Conservation (phyloP, 2,113 vertebrate species). For the Phrynocephalus versicolor region DNA sequence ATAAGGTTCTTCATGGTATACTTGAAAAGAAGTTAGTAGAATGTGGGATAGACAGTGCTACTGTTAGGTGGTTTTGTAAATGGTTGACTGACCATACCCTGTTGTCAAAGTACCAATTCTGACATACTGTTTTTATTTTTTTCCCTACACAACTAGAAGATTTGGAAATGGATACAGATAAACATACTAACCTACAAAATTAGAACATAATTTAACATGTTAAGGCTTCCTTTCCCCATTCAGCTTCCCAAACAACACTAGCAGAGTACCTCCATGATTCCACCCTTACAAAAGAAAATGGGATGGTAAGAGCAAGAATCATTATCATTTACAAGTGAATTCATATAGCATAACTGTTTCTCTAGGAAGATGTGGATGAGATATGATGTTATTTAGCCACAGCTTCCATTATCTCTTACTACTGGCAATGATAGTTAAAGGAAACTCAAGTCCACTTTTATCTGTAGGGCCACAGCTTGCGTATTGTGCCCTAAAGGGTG, state of each 20-base stretch:
- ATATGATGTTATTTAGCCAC: background rate
- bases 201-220: background rate
- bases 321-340: background rate
- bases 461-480: background rate
- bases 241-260: background rate
- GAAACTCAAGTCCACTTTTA: background rate
- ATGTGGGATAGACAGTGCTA: no score
- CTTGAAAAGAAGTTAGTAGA: no score
- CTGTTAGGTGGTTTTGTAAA: no score
- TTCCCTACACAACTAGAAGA: background rate
- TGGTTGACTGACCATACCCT: no score
- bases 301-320: background rate
- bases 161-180: background rate
- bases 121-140: background rate
- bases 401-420: background rate
- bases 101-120: background rate
- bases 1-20: no score
- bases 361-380: background rate
- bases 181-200: background rate
- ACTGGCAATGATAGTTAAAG: background rate
- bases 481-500: background rate
- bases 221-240: background rate
- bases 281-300: background rate
- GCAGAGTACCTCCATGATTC: background rate
- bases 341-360: background rate